A percentile compares a stretch with the other conserved stretches of the same genome.
These are phyloP conservation scores for Cynopterus brachyotis DNA, from an alignment of 2,113 vertebrate species.

Conservation along the genomic window DNA sequence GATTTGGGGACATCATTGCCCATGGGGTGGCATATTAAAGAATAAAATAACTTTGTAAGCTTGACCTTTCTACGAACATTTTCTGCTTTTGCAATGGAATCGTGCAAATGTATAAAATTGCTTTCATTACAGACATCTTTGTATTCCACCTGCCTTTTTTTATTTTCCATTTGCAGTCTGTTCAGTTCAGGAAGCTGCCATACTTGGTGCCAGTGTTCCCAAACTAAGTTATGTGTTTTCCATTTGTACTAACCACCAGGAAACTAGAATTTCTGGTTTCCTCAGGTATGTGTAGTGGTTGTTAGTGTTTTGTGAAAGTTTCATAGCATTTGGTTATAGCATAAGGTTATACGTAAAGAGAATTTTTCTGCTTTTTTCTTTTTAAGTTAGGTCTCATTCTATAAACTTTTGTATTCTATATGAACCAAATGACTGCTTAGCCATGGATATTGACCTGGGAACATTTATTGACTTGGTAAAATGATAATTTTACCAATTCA, in stretches of 20 bases:
- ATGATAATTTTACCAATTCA: background rate
- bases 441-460: background rate
- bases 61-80: slow-evolving; percentile 27
- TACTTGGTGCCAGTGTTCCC: slow-evolving; percentile 54
- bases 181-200: slow-evolving; percentile 55
- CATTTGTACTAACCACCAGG: slow-evolving; percentile 46
- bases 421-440: background rate
- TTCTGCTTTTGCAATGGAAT: slow-evolving; percentile 47
- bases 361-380: background rate
- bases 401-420: background rate
- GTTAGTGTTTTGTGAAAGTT: slow-evolving; percentile 54
- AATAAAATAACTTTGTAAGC: background rate
- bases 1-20: slow-evolving; percentile 18
- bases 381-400: background rate
- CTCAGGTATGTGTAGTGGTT: slow-evolving; percentile 57
- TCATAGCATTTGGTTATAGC: slow-evolving; percentile 40
- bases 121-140: background rate
- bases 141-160: slow-evolving; percentile 51
- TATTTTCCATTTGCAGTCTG: slow-evolving; percentile 52
- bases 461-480: slow-evolving; percentile 8
- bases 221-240: slow-evolving; percentile 59
- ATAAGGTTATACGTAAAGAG: background rate
- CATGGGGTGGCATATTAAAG: background rate
- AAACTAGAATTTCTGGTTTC: slow-evolving; percentile 68
- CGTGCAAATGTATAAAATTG: background rate